These are phyloP conservation scores for Petrosia ficiformis DNA, from an alignment of 37 sponge, comb jelly and placozoan species.

Conservation along the genomic window DNA sequence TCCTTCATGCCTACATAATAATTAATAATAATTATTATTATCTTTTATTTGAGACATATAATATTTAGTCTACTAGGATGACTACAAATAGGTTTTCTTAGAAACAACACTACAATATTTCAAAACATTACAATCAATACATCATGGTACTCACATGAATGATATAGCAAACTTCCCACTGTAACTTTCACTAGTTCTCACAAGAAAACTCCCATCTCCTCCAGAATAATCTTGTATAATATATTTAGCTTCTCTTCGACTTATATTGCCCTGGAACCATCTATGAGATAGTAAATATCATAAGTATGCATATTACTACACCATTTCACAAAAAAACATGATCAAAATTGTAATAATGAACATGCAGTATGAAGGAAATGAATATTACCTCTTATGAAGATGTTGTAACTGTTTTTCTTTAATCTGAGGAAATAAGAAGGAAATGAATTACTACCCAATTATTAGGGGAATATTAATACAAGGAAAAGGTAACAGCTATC, in stretches of 20 bases:
- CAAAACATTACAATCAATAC: background rate
- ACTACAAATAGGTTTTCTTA: no score
- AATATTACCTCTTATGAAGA: conserved; percentile 42
- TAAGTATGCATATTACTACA: background rate
- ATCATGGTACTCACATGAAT: conserved; percentile 85
- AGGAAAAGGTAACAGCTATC: no score
- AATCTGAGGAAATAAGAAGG: conserved; percentile 32
- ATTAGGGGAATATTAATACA: no score
- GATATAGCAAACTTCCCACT: conserved; percentile 80
- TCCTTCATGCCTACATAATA: conserved; percentile 50
- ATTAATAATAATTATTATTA: background rate
- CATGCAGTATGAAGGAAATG: background rate
- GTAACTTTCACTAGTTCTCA: conserved; percentile 78
- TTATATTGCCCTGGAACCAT: conserved; percentile 70
- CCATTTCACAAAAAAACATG: background rate
- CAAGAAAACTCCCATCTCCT: conserved; percentile 75
- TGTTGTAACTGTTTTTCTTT: conserved; percentile 60
- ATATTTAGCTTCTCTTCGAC: conserved; percentile 61
- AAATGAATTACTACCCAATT: no score
- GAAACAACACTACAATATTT: no score
- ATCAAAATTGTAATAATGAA: background rate
- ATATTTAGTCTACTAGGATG: background rate
- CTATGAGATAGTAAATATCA: conserved; percentile 26
- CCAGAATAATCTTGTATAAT: conserved; percentile 67
- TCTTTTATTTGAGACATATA: background rate